These are phyloP conservation scores for Lucilia cuprina DNA, from an alignment of 1,140 invertebrate species.

Conservation along the genomic window DNA sequence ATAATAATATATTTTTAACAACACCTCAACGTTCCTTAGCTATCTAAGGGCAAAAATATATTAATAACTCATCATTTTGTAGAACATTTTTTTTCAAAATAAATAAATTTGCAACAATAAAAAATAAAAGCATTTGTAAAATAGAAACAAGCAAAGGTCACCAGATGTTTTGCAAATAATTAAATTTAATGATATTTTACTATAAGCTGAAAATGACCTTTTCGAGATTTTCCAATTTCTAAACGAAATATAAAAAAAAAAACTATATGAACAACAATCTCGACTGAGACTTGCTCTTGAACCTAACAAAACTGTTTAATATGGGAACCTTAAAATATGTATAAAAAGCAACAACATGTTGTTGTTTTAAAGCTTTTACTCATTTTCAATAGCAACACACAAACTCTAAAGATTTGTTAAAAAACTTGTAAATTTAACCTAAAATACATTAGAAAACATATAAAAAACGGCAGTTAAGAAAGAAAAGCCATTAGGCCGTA, in stretches of 20 bases:
- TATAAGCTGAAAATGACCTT: neutral
- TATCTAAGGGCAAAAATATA: neutral
- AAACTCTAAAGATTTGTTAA: neutral
- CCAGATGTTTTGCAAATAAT: constrained; percentile 35
- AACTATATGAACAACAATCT: neutral
- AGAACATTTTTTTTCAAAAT: neutral
- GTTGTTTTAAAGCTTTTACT: neutral
- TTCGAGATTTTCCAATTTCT: neutral
- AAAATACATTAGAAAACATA: neutral
- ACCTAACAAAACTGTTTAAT: no score
- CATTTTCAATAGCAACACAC: neutral
- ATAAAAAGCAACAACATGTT: constrained; percentile 5
- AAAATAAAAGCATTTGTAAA: neutral
- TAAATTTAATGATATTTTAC: constrained; percentile 27
- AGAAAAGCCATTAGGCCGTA: constrained; percentile 11
- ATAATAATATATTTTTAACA: no score
- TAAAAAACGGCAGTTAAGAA: neutral
- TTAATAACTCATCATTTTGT: neutral
- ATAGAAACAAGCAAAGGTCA: constrained; percentile 16
- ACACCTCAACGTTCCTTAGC: no score
- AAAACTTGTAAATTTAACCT: neutral
- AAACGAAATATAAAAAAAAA: no score
- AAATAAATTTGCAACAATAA: neutral
- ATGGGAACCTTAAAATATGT: no score
- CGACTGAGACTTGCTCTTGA: no score